Evolutionary conservation across 2,797 vertebrate genomes (phyloP).

Genomic region (Ctenochaetus hawaiiensis): DNA sequence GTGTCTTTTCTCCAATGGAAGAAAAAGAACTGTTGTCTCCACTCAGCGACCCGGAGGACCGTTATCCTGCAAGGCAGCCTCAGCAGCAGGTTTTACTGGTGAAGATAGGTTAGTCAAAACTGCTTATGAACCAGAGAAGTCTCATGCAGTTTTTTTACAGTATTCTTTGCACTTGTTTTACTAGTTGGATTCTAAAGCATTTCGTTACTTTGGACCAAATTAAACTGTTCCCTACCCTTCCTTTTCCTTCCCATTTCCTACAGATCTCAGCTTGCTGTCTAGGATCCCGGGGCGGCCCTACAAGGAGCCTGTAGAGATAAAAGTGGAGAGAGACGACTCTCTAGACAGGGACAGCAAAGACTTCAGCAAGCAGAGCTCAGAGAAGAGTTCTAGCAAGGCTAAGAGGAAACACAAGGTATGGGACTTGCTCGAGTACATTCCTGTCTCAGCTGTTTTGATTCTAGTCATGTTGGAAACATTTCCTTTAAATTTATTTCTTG

Average conservation of each 20-base stretch:
- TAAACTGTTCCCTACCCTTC: constrained; percentile 18
- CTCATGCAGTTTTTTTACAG: background rate
- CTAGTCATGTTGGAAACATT: background rate
- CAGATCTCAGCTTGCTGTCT: constrained; percentile 93
- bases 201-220: constrained; percentile 39
- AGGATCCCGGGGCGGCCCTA: constrained; percentile 94
- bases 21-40: constrained; percentile 97
- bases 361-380: constrained; percentile 89
- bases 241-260: constrained; percentile 42
- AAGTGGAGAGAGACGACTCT: constrained; percentile 90
- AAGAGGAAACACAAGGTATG: constrained; percentile 97
- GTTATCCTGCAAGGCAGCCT: constrained; percentile 83
- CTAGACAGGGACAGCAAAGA: constrained; percentile 91
- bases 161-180: background rate
- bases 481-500: background rate
- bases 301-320: constrained; percentile 91
- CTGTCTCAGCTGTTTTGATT: background rate
- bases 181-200: background rate
- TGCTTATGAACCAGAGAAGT: background rate
- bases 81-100: constrained; percentile 92
- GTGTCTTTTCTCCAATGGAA: constrained; percentile 95
- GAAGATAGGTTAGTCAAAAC: constrained; percentile 87
- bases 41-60: constrained; percentile 95
- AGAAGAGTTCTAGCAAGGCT: constrained; percentile 91
- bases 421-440: background rate